Conservation (phyloP, 2,888 invertebrate genomes). For the Myopa testacea region DNA sequence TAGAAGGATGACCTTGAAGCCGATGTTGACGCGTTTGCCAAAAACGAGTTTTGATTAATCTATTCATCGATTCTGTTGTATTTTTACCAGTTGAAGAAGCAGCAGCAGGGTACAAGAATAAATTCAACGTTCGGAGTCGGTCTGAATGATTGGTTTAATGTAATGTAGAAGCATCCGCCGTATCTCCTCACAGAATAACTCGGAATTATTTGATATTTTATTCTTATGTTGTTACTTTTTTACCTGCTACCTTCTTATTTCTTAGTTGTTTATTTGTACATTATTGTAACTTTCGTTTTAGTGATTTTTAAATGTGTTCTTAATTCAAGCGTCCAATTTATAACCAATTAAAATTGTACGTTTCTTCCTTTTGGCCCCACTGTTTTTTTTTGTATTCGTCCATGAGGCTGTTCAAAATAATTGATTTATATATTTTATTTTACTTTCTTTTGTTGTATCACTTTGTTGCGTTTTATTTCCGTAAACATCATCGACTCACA, state of each 20-base stretch:
- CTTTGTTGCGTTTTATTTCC: background rate
- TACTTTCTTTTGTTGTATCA: background rate
- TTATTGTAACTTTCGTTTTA: background rate
- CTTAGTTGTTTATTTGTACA: no score
- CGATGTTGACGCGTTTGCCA: background rate
- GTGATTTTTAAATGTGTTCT: background rate
- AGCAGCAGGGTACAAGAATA: no score
- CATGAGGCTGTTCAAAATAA: background rate
- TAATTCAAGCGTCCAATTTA: no score
- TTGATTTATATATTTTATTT: background rate
- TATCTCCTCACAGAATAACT: no score
- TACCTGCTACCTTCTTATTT: no score
- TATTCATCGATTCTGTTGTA: background rate
- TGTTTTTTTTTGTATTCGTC: background rate
- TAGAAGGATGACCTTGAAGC: background rate
- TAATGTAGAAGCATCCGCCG: no score
- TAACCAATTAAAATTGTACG: no score
- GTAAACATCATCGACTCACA: background rate
- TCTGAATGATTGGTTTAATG: no score
- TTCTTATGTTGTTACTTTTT: no score
- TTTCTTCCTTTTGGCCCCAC: background rate
- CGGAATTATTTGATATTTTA: no score
- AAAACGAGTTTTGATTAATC: background rate
- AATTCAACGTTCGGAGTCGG: no score
- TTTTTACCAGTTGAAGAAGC: background rate